Evolutionary conservation across 2,797 vertebrate species (phyloP), one percentile per base, ranked within the genome.

Genomic region (Notolabrus celidotus): DNA sequence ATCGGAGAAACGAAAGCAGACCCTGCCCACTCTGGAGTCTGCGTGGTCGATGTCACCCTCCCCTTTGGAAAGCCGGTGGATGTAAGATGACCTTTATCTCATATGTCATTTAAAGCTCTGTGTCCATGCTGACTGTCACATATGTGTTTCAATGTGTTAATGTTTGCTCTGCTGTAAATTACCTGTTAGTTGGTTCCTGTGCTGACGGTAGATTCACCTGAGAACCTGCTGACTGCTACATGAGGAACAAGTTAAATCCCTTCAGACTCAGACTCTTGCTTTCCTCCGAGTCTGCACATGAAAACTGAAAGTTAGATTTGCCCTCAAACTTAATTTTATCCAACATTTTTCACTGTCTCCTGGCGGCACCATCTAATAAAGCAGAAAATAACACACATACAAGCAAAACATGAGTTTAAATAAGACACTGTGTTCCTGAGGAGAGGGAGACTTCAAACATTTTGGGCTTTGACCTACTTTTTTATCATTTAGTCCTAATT

Each of bases 41-140:
- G 90, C 11, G 95, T 97, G n/a, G 94, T 96, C 0, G 97, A 98
- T 33, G 88, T 97, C 77, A 89, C 87, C 10, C 93, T 97, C 1
- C 95, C 95, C 0, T 92, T 86, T 31, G 86, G 91, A 6, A 85
- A 92, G 27, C 77, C 94, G 0, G 89, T 94, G 56, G 92, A 94
- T 33, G 97, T 98, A 87, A 95, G 96, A 90, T 20, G 43, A 17
- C 4, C 41, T 27, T 27, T 3, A 27, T 27, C 29, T 31, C 5
- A 31, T 29, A 4, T 31, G 29, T 7, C 7, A 31, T 31, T 6
- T 31, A 31, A 31, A 7, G 29, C 29, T 31, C 29, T 31, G 29
- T 31, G 29, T 6, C 27, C 27, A 27, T 31, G 29, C 4, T 31
- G 4, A 5, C 29, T 31, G 4, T n/a, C n/a, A n/a, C n/a, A n/a